phyloP scores from a whole-genome alignment of 2,888 invertebrate genomes.

The Apotomis capreana region DNA sequence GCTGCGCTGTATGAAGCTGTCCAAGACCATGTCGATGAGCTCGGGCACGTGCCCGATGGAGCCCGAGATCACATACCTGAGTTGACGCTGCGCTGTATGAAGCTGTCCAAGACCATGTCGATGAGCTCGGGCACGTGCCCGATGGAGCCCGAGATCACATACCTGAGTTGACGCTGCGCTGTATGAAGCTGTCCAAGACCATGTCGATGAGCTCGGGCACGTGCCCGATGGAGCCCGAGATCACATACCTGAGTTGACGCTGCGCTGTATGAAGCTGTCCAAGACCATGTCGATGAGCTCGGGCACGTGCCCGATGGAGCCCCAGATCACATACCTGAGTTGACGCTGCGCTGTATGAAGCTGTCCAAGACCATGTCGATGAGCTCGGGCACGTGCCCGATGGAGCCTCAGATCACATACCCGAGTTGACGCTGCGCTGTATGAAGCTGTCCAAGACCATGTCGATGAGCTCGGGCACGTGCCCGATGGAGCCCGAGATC shows the following conservation, averaged over 20 bases:
- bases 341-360: conserved; percentile 95
- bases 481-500: conserved; percentile 98
- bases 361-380: conserved; percentile 98
- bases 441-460: conserved; percentile 98
- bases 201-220: conserved; percentile 98
- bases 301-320: conserved; percentile 96
- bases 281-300: conserved; percentile 98
- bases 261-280: conserved; percentile 97
- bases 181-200: conserved; percentile 98
- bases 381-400: conserved; percentile 96
- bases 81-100: conserved; percentile 94
- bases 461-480: conserved; percentile 96
- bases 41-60: conserved; percentile 97
- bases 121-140: conserved; percentile 97
- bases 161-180: conserved; percentile 93
- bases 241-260: conserved; percentile 94
- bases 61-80: conserved; percentile 99
- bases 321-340: conserved; percentile 99
- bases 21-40: conserved; percentile 97
- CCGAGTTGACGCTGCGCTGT: conserved; percentile 93
- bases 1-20: conserved; percentile 96
- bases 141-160: conserved; percentile 99
- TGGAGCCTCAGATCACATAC: conserved; percentile 99
- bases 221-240: conserved; percentile 98
- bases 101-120: conserved; percentile 98